phyloP scores from a whole-genome alignment of 2,888 invertebrate species.

The Esperia sulphurella region DNA sequence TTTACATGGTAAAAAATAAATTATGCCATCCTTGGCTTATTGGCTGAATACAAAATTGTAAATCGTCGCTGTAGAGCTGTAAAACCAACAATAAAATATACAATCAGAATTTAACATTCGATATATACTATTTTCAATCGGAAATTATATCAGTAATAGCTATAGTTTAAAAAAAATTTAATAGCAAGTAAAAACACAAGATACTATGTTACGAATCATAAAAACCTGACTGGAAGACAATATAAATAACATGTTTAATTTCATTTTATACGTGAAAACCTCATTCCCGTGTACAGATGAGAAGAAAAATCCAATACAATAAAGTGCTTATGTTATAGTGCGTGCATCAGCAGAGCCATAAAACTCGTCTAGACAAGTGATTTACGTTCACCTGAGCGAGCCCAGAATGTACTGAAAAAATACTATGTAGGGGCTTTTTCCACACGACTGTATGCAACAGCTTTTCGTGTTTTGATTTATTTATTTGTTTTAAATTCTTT shows the following conservation, averaged over 20 bases:
- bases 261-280: background rate
- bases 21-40: no score
- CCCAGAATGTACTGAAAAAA: conserved; percentile 26
- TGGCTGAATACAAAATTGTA: no score
- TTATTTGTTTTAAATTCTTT: background rate
- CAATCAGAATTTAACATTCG: no score
- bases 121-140: no score
- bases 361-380: conserved; percentile 70
- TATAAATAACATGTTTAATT: background rate
- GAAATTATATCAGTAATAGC: no score
- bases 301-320: conserved; percentile 38
- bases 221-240: background rate
- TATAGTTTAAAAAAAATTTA: no score
- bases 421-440: conserved; percentile 9
- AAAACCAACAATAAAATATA: no score
- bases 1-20: no score
- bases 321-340: conserved; percentile 51
- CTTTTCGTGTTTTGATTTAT: background rate
- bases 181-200: no score
- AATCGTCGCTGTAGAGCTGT: no score
- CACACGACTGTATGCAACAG: background rate
- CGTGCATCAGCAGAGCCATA: conserved; percentile 59
- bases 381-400: conserved; percentile 62
- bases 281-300: conserved; percentile 17
- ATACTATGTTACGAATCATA: background rate